These are phyloP conservation scores for Furcula furcula DNA, from an alignment of 2,888 invertebrate genomes.

Conservation along the genomic window DNA sequence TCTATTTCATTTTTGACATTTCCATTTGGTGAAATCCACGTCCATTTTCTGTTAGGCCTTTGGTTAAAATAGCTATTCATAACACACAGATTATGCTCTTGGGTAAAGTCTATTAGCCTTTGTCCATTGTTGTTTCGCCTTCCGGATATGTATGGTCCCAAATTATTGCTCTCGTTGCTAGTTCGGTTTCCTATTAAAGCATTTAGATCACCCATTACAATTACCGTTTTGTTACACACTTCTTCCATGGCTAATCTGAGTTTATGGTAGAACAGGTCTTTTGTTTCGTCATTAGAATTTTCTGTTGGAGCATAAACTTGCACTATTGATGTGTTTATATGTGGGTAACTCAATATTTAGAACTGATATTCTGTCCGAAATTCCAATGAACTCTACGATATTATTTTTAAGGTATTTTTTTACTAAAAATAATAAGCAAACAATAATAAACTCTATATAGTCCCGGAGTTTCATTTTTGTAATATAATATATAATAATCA, in stretches of 20 bases:
- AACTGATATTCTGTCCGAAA: constrained; percentile 1
- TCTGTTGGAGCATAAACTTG: background rate
- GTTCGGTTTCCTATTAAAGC: constrained; percentile 8
- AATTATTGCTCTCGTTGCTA: constrained; percentile 13
- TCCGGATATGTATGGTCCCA: constrained; percentile 10
- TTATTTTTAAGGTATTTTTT: background rate
- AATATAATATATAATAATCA: no score
- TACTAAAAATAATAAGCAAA: no score
- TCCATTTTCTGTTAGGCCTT: constrained; percentile 17
- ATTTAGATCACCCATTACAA: constrained; percentile 1
- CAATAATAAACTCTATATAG: background rate
- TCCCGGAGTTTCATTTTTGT: no score
- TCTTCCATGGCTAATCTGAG: background rate
- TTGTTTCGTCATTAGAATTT: background rate
- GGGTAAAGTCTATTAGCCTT: constrained; percentile 15
- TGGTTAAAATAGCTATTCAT: constrained; percentile 17
- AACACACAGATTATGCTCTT: constrained; percentile 15
- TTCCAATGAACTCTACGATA: background rate
- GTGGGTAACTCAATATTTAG: background rate
- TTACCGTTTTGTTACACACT: background rate
- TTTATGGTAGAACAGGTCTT: background rate
- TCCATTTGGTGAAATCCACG: constrained; percentile 21
- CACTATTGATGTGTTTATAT: background rate
- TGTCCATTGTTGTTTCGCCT: constrained; percentile 22
- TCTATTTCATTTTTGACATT: constrained; percentile 20